These are phyloP conservation scores for Pomatostomus ruficeps DNA, from an alignment of 2,113 vertebrate species.

Conservation along the genomic window DNA sequence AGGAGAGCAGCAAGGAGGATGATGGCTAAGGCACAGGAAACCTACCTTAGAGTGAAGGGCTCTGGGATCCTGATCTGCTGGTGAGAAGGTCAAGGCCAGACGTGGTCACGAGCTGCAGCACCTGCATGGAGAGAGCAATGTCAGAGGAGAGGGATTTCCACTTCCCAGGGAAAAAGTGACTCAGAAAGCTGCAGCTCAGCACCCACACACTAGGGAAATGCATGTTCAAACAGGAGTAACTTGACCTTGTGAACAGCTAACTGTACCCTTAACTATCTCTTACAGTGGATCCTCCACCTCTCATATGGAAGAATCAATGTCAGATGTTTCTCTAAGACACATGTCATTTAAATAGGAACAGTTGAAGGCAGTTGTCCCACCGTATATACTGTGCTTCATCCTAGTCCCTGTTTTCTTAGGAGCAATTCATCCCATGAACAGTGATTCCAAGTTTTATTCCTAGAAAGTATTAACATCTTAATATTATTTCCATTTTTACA, in stretches of 20 bases:
- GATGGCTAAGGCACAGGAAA: neutral
- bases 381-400: neutral
- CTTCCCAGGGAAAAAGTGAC: neutral
- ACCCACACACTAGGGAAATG: neutral
- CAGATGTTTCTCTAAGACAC: neutral
- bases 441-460: neutral
- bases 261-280: neutral
- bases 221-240: neutral
- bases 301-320: neutral
- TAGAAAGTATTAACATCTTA: neutral
- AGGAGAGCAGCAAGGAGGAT: neutral
- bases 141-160: neutral
- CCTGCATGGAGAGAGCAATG: neutral
- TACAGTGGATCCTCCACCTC: neutral
- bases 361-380: neutral
- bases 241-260: neutral
- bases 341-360: neutral
- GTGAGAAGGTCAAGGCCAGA: neutral
- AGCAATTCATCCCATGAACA: neutral
- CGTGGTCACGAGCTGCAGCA: rapidly evolving
- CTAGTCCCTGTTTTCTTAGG: neutral
- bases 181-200: neutral
- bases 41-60: neutral
- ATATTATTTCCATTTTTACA: neutral
- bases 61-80: neutral